Base-by-base conservation (phyloP, 2,797 vertebrate genomes). In the Hippoglossus hippoglossus region DNA sequence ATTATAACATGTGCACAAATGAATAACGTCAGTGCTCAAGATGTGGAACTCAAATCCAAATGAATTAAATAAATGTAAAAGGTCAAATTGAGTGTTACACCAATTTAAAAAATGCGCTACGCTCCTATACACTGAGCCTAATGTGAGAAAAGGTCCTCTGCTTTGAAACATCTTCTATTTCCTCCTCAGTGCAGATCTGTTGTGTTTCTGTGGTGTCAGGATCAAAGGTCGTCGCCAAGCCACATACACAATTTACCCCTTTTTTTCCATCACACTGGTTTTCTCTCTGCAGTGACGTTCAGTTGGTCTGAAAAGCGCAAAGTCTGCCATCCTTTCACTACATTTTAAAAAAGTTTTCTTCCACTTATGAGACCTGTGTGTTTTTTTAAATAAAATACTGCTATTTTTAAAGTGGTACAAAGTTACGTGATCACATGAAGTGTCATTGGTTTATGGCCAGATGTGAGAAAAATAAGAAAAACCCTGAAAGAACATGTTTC, bases 151-250 rank as follows among this genome's bases (percentile, higher is more conserved):
- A 34, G 31, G 36, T 31, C 10, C 46, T 50, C 8, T 63, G 7
- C 19, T 51, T 46, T 53, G 16, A 46, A 62, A 25, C 7, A 36
- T 39, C 54, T 57, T 31, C 64, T 62, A 75, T 73, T 80, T 90
- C 82, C 80, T 87, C 52, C 28, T 62, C 51, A 47, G 36, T 5
- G 4, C 36, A 22, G 47, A 62, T 80, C 22, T 44, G 5, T 31
- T 15, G 44, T 55, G 62, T 71, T 12, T 73, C 25, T 5, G 31
- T 34, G 46, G 57, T 71, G 58, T 12, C 28, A 60, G 44, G 54
- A 57, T 60, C 56, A 80, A 82, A 91, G 84, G 75, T 87, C 71
- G 87, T 21, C 57, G 44, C 77, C 57, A 56, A 10, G 8, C 31
- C 31, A 10, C 31, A 10, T 9, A 34, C 9, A 10, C 31, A 34